Percentiles rank a stretch among this genome's conserved stretches.
Evolutionary conservation across 2,888 invertebrate genomes (phyloP).

Genomic region (Cerceris rybyensis): DNA sequence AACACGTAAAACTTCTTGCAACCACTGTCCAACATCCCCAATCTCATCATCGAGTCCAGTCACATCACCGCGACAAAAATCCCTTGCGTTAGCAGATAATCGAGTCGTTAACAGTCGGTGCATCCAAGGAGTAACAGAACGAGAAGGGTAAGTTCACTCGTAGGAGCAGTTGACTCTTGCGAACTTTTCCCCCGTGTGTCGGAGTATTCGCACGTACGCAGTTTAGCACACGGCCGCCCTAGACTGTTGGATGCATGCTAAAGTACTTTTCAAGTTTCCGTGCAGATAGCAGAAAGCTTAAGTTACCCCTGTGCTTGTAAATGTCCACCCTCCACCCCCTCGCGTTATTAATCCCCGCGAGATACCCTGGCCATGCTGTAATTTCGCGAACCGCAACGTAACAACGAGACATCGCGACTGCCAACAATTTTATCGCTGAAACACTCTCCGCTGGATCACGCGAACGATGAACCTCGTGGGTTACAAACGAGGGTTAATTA

Average conservation of each 20-base stretch:
- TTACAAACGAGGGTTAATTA: not conserved
- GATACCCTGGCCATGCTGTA: conserved; percentile 31
- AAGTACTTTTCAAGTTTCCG: conserved; percentile 57
- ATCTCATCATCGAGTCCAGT: not conserved
- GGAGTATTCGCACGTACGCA: conserved; percentile 37
- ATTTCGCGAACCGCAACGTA: conserved; percentile 6
- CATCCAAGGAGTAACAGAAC: not conserved
- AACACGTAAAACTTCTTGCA: too few relatives aligned
- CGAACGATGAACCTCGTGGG: not conserved
- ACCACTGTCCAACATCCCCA: too few relatives aligned
- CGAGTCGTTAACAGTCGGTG: conserved; percentile 51
- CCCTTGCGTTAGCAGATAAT: conserved; percentile 49
- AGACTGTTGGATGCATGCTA: conserved; percentile 54
- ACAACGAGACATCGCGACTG: not conserved
- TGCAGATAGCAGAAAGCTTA: conserved; percentile 28
- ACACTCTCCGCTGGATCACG: not conserved
- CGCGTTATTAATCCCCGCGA: conserved; percentile 58
- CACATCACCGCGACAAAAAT: not conserved
- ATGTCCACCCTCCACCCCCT: conserved; percentile 1
- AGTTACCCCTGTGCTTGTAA: not conserved
- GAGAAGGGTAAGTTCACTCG: not conserved
- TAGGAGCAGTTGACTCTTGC: conserved; percentile 14
- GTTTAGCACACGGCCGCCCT: conserved; percentile 49
- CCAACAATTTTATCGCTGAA: too few relatives aligned
- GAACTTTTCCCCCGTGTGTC: conserved; percentile 34